Conservation (phyloP, 2,797 vertebrate species). For the Ambastaia sidthimunki region DNA sequence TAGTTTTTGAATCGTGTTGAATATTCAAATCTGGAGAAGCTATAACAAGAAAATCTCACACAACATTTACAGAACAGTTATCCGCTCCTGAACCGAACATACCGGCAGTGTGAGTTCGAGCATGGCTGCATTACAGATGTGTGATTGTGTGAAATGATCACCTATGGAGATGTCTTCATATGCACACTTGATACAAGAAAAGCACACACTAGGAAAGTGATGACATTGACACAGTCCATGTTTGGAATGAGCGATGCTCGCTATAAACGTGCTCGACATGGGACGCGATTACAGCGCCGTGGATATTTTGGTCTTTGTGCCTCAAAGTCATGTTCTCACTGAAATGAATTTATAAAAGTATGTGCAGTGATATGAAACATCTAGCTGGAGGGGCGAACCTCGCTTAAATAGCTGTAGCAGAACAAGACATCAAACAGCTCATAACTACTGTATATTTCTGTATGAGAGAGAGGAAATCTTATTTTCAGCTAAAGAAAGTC, state of each 20-base stretch:
- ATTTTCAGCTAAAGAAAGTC: conserved; percentile 36
- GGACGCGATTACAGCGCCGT: conserved; percentile 72
- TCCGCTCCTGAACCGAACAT: conserved; percentile 27
- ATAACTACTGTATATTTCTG: conserved; percentile 71
- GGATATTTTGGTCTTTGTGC: conserved; percentile 79
- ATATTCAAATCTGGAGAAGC: not conserved
- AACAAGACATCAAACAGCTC: conserved; percentile 70
- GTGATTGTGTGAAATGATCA: conserved; percentile 69
- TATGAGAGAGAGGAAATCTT: conserved; percentile 35
- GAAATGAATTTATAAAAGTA: conserved; percentile 81
- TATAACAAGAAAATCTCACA: not conserved
- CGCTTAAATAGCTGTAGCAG: conserved; percentile 68
- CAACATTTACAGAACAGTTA: conserved; percentile 16
- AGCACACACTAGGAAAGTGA: conserved; percentile 64
- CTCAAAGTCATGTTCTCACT: conserved; percentile 80
- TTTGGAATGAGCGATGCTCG: conserved; percentile 65
- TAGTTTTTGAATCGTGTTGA: not conserved
- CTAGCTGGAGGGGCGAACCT: conserved; percentile 75
- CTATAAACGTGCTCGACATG: conserved; percentile 58
- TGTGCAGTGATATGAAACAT: conserved; percentile 82
- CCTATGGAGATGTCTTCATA: conserved; percentile 70
- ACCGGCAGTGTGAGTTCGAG: conserved; percentile 51
- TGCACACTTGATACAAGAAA: conserved; percentile 61
- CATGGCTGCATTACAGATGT: conserved; percentile 52
- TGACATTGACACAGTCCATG: conserved; percentile 39